phyloP scores from a whole-genome alignment of 2,888 invertebrate species.

The Epinotia bilunana region DNA sequence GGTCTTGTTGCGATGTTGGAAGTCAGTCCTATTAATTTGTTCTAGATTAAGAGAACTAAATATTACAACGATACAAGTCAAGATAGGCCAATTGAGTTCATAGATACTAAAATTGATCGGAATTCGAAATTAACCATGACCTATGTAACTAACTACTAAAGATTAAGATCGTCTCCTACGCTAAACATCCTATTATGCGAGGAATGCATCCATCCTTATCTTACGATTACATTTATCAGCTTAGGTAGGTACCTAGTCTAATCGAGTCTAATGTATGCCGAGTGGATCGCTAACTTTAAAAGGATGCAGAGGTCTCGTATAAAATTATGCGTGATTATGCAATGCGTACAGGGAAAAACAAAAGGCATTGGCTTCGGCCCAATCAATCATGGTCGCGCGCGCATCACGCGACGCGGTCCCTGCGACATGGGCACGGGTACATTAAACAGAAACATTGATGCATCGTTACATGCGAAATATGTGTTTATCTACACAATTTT shows the following conservation, averaged over 20 bases:
- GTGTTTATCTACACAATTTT: no score
- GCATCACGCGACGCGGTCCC: background rate
- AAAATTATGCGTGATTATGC: slow-evolving; percentile 13
- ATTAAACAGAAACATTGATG: no score
- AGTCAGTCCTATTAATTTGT: background rate
- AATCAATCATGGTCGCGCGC: slow-evolving; percentile 28
- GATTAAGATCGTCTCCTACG: background rate
- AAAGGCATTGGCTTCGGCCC: slow-evolving; percentile 32
- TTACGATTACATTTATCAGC: slow-evolving; percentile 5
- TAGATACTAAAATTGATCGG: background rate
- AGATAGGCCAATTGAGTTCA: background rate
- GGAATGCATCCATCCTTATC: background rate
- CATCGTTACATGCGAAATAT: no score
- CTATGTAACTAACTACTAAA: background rate
- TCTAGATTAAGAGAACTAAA: background rate
- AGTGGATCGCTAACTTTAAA: slow-evolving; percentile 17
- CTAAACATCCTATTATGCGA: background rate
- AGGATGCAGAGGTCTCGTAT: slow-evolving; percentile 33
- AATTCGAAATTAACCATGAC: background rate
- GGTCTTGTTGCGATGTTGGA: background rate
- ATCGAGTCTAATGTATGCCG: slow-evolving; percentile 28
- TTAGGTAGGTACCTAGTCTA: slow-evolving; percentile 18
- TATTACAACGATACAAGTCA: background rate
- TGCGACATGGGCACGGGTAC: background rate
- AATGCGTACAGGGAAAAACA: slow-evolving; percentile 18